These are phyloP conservation scores for Corbicula japonica DNA, from an alignment of 2,888 invertebrate genomes.

Conservation along the genomic window DNA sequence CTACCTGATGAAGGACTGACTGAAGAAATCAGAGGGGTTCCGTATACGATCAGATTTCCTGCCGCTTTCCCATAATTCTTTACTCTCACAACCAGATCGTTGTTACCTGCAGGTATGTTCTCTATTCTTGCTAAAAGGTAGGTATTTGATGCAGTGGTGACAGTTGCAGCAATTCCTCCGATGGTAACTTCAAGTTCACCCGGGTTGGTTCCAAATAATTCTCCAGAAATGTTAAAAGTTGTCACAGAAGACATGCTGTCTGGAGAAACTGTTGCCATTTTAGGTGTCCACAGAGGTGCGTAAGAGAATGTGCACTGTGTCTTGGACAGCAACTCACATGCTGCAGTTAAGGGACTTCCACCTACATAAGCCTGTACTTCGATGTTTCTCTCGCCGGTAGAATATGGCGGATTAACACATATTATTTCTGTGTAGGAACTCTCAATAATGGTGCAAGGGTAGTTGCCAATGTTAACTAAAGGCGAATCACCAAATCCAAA, in stretches of 20 bases:
- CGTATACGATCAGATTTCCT: constrained; percentile 55
- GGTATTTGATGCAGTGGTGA: constrained; percentile 61
- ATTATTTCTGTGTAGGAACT: constrained; percentile 69
- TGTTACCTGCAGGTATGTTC: constrained; percentile 70
- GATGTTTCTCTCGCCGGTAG: constrained; percentile 25
- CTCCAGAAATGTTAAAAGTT: constrained; percentile 68
- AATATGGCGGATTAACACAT: constrained; percentile 66
- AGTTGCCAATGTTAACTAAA: constrained; percentile 64
- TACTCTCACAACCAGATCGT: constrained; percentile 66
- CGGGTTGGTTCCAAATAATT: constrained; percentile 55
- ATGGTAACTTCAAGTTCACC: constrained; percentile 68
- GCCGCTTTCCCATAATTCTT: constrained; percentile 61
- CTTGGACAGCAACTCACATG: constrained; percentile 53
- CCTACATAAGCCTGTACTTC: constrained; percentile 38
- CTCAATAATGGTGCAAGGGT: constrained; percentile 62
- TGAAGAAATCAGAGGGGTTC: constrained; percentile 54
- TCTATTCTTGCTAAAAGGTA: constrained; percentile 69
- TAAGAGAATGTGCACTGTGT: constrained; percentile 64
- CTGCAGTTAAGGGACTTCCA: constrained; percentile 52
- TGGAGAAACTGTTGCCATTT: constrained; percentile 60
- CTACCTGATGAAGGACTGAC: constrained; percentile 73
- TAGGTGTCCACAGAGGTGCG: constrained; percentile 63
- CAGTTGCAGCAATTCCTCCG: constrained; percentile 72
- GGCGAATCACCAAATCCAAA: constrained; percentile 70
- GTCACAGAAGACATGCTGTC: constrained; percentile 58